A percentile compares a stretch with the other conserved stretches of the same genome.
Evolutionary conservation across 30 jellyfish, hydroid and myxozoan genomes (phyloP).

Genomic region (Turritopsis dohrnii): DNA sequence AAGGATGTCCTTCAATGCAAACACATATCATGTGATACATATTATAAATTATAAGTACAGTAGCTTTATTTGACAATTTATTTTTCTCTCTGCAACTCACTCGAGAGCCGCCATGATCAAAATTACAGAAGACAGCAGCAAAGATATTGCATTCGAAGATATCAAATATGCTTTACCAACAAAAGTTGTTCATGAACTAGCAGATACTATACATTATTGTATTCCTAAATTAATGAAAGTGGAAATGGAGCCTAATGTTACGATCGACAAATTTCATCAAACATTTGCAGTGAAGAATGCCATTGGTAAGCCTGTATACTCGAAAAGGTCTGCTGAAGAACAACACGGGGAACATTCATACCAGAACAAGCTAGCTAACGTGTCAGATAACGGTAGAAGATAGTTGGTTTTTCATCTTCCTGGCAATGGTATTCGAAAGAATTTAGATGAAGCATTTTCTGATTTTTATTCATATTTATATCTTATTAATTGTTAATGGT

Average conservation of each 20-base stretch:
- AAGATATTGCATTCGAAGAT: neutral
- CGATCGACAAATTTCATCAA: neutral
- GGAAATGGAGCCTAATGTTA: neutral
- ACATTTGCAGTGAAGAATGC: neutral
- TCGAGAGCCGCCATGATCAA: neutral
- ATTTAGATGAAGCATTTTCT: neutral
- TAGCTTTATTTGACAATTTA: neutral
- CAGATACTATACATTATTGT: neutral
- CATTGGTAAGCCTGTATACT: neutral
- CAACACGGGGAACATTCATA: neutral
- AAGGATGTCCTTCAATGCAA: too few relatives aligned
- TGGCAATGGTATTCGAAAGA: neutral
- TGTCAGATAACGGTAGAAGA: neutral
- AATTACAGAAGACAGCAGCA: neutral
- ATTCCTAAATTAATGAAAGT: neutral
- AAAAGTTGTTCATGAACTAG: neutral
- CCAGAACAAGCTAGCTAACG: neutral
- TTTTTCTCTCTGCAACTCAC: neutral
- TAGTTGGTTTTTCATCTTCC: neutral
- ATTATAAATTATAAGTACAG: neutral
- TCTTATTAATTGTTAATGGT: neutral
- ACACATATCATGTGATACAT: neutral
- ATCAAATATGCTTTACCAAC: neutral
- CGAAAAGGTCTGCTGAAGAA: neutral
- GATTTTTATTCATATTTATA: too few relatives aligned